Evolutionary conservation across 1,140 invertebrate genomes (phyloP).

Genomic region (Lycorma delicatula): DNA sequence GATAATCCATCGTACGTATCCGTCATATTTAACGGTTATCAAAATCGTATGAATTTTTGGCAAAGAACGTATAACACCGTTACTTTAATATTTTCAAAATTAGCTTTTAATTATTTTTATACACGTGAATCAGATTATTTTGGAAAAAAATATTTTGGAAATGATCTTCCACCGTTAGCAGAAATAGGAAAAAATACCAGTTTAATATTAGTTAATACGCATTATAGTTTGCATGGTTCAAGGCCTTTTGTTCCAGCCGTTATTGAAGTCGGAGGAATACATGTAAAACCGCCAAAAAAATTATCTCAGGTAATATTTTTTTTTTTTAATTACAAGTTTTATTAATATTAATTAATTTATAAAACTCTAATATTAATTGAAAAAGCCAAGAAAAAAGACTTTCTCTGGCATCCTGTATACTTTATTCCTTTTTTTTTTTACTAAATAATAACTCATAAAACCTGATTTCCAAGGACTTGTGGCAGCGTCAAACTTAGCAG

Average conservation of each 20-base stretch:
- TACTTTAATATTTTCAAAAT: not conserved
- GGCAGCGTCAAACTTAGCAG: no score
- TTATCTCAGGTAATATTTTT: constrained; percentile 48
- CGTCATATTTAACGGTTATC: not conserved
- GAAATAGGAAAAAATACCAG: constrained; percentile 40
- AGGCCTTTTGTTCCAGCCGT: constrained; percentile 41
- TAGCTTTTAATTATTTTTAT: constrained; percentile 11
- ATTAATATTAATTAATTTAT: no score
- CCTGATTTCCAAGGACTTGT: no score
- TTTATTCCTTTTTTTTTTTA: no score
- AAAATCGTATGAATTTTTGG: not conserved
- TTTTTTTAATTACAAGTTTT: no score
- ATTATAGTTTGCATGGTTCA: constrained; percentile 42
- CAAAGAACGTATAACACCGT: constrained; percentile 4
- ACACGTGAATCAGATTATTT: constrained; percentile 10
- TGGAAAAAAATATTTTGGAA: constrained; percentile 42
- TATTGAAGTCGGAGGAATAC: constrained; percentile 50
- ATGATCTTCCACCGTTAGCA: constrained; percentile 24
- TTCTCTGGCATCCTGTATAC: no score
- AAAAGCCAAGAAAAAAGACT: no score
- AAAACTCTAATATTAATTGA: no score
- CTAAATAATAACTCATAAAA: no score
- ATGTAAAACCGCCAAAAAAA: constrained; percentile 45
- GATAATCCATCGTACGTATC: constrained; percentile 19
- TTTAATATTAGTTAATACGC: constrained; percentile 47